Conservation (phyloP, 2,888 invertebrate species). For the Pelosia muscerda region DNA sequence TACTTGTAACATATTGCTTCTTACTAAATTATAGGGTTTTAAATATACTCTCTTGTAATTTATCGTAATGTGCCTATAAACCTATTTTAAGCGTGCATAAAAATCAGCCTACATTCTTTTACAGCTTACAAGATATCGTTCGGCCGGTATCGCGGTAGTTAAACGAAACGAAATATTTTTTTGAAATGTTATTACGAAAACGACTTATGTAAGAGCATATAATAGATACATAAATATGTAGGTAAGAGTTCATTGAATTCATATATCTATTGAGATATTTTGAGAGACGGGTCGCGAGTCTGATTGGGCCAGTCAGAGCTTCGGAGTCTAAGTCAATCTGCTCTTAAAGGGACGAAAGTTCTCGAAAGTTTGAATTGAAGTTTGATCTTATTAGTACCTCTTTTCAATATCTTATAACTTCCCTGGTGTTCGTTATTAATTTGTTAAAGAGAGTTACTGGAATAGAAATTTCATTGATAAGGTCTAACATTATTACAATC, state of each 20-base stretch:
- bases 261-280: not conserved
- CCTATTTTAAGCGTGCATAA: slow-evolving; percentile 5
- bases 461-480: slow-evolving; percentile 59
- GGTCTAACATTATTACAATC: slow-evolving; percentile 52
- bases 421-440: slow-evolving; percentile 31
- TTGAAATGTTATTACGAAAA: slow-evolving; percentile 2
- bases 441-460: slow-evolving; percentile 37
- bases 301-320: too few relatives aligned
- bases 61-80: slow-evolving; percentile 1
- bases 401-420: slow-evolving; percentile 13
- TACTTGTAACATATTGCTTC: not conserved
- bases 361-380: too few relatives aligned
- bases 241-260: not conserved
- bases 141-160: slow-evolving; percentile 2
- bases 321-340: too few relatives aligned
- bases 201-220: not conserved
- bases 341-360: too few relatives aligned
- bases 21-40: not conserved
- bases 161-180: not conserved
- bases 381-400: too few relatives aligned
- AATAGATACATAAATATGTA: not conserved
- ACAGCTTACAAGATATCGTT: slow-evolving; percentile 12
- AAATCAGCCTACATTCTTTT: not conserved
- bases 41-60: slow-evolving; percentile 1
- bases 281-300: too few relatives aligned